Evolutionary conservation across 2,888 invertebrate species (phyloP), one percentile per base, ranked within the genome.

Genomic region (Pyrocoelia pectoralis): DNA sequence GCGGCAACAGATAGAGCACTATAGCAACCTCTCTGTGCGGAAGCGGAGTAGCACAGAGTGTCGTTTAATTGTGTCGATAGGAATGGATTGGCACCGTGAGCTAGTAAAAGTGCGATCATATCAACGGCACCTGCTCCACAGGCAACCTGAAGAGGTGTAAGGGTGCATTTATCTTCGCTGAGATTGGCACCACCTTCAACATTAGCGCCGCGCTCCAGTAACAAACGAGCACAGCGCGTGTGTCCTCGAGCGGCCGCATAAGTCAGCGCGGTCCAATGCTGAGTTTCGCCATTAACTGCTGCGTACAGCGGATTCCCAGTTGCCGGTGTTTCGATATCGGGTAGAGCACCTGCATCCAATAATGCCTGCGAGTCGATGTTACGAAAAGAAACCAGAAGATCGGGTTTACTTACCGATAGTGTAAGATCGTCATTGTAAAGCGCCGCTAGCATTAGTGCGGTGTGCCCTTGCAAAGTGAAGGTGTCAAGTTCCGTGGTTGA

Each of bases 1-100:
- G 95, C 94, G 17, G 95, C 94, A 9, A 96, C 93, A 0, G 94
- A 93, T 73, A 96, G 91, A 29, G 95, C 92, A 77, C 93, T 92
- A 75, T 92, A 94, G 75, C 93, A 94, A 1, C 95, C 94, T 60
- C 93, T 86, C 75, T 94, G 94, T 0, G 93, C 92, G 0, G 93
- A 90, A 0, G 92, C 92, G 0, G 94, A 93, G 75, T 95, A 95
- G 72, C 94, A 93, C 59, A 94, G 85, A 0, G 92, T 89, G 74
- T 94, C 94, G 73, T 92, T 91, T 63, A 92, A 87, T 72, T 92
- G 87, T 0, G 95, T 95, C 0, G 93, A 92, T 2, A 94, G 84
- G 81, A 95, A 96, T 0, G 95, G 93, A 76, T 95, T 92, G 0
- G 95, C 95, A 0, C 95, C 94, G 72, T 94, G 92, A 0, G 92